These are phyloP conservation scores for Montipora sp. DNA, from an alignment of 64 coral and sea anemone genomes.

Conservation along the genomic window DNA sequence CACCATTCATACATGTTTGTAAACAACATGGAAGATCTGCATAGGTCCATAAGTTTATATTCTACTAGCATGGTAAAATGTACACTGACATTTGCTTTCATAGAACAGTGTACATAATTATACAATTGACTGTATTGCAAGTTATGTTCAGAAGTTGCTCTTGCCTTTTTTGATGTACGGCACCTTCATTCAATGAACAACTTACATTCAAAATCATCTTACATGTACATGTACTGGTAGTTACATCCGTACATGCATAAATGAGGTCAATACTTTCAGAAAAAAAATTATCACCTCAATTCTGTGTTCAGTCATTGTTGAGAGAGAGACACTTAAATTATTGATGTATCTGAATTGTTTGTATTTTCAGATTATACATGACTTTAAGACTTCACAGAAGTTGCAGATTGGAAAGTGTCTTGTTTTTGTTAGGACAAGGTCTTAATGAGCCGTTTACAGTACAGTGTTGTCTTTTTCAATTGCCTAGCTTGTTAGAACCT, in stretches of 20 bases:
- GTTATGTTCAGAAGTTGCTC: neutral
- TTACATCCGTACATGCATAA: neutral
- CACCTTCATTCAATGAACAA: neutral
- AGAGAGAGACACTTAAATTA: neutral
- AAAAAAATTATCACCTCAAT: neutral
- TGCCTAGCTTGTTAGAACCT: too few species aligned
- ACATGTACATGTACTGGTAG: neutral
- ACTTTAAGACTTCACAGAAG: neutral
- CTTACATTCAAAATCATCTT: neutral
- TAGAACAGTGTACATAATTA: neutral
- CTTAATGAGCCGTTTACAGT: neutral
- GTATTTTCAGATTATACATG: neutral
- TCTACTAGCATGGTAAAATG: neutral
- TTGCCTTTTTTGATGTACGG: neutral
- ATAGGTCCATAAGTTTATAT: neutral
- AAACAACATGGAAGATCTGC: neutral
- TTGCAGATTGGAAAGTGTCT: neutral
- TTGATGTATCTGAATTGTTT: too few species aligned
- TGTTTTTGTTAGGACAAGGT: neutral
- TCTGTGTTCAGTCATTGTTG: neutral
- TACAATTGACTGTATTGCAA: neutral
- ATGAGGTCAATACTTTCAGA: neutral
- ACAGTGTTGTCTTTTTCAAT: neutral
- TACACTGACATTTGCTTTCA: neutral
- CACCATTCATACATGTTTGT: neutral